Evolutionary conservation across 1,140 invertebrate genomes (phyloP), one percentile per base, ranked within the genome.

Genomic region (Drosophila burlai): DNA sequence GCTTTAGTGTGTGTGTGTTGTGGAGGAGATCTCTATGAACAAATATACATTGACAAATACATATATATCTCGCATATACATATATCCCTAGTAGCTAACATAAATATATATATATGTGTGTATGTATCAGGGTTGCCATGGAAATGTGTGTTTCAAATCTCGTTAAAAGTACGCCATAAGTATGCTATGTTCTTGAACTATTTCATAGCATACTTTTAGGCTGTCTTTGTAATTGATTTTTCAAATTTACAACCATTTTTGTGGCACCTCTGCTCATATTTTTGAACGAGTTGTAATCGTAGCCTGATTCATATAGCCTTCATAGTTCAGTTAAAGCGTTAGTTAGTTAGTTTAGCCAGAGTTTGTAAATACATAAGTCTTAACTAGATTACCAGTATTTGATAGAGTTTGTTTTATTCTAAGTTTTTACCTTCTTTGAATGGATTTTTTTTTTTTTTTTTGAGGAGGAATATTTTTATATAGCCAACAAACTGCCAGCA

Each of bases 401-500:
- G 34, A 47, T 47, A 29, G 13, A 18, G n/a, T 57, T n/a, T n/a
- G n/a, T 67, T 46, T 46, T 38, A 21, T 9, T 29, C 50, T 66
- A 42, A 24, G 34, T 40, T 26, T 43, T 18, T 40, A 18, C 21
- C 21, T 47, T n/a, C n/a, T 36, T 16, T 36, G 9, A 69, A 29
- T 42, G 1, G 21, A 10, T 24, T 47, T 47, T 47, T 8, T 15
- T n/a, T n/a, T 46, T 29, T 31, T 67, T 38, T 18, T 21, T 16
- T 2, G 2, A 45, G 8, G 4, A 26, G n/a, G 4, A 18, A 18
- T 62, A 54, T 74, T 26, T 21, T 18, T 67, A 55, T 45, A 77
- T 40, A 69, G 58, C 64, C 64, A 79, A 71, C 16, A 71, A 64
- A 79, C 76, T 79, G 76, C 76, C 76, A 79, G 76, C 75, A 68